Evolutionary conservation across 1,140 invertebrate species (phyloP).

Genomic region (Paraescarpia echinospica): DNA sequence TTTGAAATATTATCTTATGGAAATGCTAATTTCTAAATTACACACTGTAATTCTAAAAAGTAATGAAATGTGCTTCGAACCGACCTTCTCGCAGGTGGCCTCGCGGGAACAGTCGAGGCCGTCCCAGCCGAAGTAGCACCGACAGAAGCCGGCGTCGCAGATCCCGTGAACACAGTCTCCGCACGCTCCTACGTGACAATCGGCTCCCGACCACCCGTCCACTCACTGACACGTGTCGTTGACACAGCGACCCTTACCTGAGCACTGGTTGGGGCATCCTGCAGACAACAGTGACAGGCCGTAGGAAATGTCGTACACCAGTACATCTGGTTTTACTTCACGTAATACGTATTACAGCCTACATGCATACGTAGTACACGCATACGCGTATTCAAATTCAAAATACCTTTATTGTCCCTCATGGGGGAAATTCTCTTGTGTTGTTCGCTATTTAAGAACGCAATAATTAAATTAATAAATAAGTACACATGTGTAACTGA

Average conservation of each 20-base stretch:
- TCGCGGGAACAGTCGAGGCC: neutral
- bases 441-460: no score
- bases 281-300: neutral
- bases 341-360: no score
- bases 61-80: neutral
- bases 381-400: no score
- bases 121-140: neutral
- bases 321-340: no score
- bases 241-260: neutral
- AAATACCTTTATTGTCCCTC: no score
- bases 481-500: no score
- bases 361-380: no score
- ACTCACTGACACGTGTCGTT: neutral
- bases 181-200: neutral
- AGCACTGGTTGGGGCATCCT: neutral
- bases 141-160: constrained; percentile 9
- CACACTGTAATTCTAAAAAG: no score
- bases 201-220: neutral
- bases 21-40: neutral
- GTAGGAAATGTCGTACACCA: no score
- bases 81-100: neutral
- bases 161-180: neutral
- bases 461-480: no score
- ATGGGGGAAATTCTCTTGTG: no score
- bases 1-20: neutral